Percentiles rank a stretch among this genome's conserved stretches.
Conservation (phyloP, 2,113 vertebrate genomes). For the Gadus macrocephalus region DNA sequence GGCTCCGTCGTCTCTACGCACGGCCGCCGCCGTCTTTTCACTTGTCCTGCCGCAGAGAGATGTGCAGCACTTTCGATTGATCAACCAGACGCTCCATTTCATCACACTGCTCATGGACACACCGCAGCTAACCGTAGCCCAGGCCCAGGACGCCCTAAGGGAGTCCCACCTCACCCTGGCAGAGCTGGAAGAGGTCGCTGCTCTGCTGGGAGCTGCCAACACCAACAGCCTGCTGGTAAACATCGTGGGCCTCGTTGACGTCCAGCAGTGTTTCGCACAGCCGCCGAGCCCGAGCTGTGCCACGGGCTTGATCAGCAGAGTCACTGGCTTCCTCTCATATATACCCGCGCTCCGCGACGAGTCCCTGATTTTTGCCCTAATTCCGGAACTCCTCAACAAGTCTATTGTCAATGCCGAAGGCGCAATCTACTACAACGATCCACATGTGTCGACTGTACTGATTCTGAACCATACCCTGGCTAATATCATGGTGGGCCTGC, state of each 20-base stretch:
- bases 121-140: constrained; percentile 43
- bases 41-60: constrained; percentile 50
- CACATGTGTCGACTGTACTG: constrained; percentile 23
- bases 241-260: constrained; percentile 38
- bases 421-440: constrained; percentile 20
- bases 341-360: constrained; percentile 45
- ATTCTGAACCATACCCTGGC: constrained; percentile 41
- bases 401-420: constrained; percentile 29
- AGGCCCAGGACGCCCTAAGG: constrained; percentile 51
- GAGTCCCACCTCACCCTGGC: constrained; percentile 57
- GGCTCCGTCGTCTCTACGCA: constrained; percentile 26
- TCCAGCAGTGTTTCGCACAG: constrained; percentile 51
- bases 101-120: constrained; percentile 42
- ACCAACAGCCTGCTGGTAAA: constrained; percentile 43
- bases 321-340: constrained; percentile 43
- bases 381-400: constrained; percentile 43
- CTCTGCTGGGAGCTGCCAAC: constrained; percentile 37
- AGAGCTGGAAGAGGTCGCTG: constrained; percentile 48
- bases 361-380: constrained; percentile 38
- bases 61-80: constrained; percentile 23
- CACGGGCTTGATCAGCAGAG: constrained; percentile 38
- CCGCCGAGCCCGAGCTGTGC: constrained; percentile 42
- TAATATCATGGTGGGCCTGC: constrained; percentile 55
- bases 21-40: constrained; percentile 43
- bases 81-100: constrained; percentile 48